These are phyloP conservation scores for Geodia barretti DNA, from an alignment of 37 sponge, comb jelly and placozoan genomes.

Conservation along the genomic window DNA sequence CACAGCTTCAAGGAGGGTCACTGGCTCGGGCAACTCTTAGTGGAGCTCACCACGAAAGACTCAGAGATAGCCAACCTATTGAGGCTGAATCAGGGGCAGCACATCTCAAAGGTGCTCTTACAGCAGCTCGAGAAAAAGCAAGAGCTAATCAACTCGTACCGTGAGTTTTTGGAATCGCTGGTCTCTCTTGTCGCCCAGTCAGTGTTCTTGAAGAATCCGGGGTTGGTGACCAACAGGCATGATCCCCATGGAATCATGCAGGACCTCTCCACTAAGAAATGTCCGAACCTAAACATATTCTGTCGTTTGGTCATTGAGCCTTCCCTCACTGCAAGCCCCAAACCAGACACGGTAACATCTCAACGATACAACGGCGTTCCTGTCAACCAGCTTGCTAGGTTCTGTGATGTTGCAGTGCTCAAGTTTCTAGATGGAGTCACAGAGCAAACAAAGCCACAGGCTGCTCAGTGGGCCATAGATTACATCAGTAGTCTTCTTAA, in stretches of 20 bases:
- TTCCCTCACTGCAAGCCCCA: neutral
- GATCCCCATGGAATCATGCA: constrained; percentile 7
- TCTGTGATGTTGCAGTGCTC: constrained; percentile 66
- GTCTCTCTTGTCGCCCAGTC: constrained; percentile 27
- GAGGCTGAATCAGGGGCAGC: neutral
- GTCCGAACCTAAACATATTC: constrained; percentile 18
- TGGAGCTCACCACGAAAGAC: neutral
- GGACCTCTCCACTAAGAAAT: neutral
- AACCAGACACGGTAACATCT: constrained; percentile 6
- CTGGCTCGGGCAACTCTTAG: neutral
- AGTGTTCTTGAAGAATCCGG: neutral
- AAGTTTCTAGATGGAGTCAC: constrained; percentile 36
- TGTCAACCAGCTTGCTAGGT: constrained; percentile 45
- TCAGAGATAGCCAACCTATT: neutral
- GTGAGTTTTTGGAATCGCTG: constrained; percentile 30
- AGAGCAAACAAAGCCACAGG: constrained; percentile 18
- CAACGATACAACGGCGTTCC: constrained; percentile 16
- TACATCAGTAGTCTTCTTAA: constrained; percentile 48
- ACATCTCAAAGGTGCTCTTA: neutral
- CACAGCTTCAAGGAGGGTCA: neutral
- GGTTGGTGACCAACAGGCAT: neutral
- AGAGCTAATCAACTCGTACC: neutral
- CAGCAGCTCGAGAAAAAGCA: neutral
- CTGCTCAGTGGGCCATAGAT: constrained; percentile 56
- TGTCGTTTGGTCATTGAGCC: constrained; percentile 29